Evolutionary conservation across 2,113 vertebrate genomes (phyloP), one percentile per base, ranked within the genome.

Genomic region (Hemiscyllium ocellatum): DNA sequence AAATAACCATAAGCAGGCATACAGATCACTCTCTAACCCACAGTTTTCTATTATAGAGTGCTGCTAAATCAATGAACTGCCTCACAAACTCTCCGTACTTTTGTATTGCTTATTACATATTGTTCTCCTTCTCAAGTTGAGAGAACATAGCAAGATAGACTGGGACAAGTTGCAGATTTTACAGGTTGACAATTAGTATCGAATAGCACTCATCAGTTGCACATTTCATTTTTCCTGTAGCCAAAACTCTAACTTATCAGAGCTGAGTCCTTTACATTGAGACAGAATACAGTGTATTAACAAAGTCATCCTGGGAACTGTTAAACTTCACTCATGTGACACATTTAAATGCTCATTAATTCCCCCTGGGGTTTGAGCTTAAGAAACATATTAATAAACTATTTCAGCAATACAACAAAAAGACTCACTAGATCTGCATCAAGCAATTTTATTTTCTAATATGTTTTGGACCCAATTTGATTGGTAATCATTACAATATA

Each of bases 11-110:
- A 95, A 95, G 68, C 93, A 94, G 93, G 65, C 93, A 95, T 47
- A 50, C 42, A 70, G 8, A 50, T 95, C 93, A 95, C 93, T 95
- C 93, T 95, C 42, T 95, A 95, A 95, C 93, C 93, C 93, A 95
- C 72, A 72, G 93, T 72, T 69, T 17, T 8, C 66, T 50, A 33
- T 42, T 20, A 42, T 91, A 66, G 19, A 33, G 24, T 66, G 17
- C 61, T 66, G 65, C 7, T 37, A 91, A 65, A 5, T n/a, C 56
- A 61, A 61, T 90, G 86, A 86, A 5, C 83, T 86, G 19, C 6
- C 83, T 87, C 52, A 22, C 22, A 26, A 61, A 5, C 24, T 90
- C 50, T 61, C 26, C 85, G 33, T 90, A 61, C 13, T 61, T 89
- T 33, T 90, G 12, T 65, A 65, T 17, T 33, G 10, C 56, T 65